These are phyloP conservation scores for Urocynchramus pylzowi DNA, from an alignment of 2,113 vertebrate genomes.

Conservation along the genomic window DNA sequence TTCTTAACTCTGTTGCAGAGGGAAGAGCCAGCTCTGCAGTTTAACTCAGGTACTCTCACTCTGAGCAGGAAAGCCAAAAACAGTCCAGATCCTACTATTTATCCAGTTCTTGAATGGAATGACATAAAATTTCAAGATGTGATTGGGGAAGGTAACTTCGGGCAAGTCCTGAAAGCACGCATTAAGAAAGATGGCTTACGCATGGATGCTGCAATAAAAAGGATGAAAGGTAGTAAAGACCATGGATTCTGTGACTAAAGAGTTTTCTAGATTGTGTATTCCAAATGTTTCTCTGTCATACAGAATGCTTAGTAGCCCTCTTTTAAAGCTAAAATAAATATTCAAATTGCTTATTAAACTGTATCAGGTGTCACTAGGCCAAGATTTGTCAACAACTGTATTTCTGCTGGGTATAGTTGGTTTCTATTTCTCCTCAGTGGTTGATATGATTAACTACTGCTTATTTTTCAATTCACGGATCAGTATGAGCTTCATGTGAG, in stretches of 20 bases:
- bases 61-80: slow-evolving; percentile 80
- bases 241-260: not conserved
- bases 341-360: not conserved
- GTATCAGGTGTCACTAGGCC: not conserved
- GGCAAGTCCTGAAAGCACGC: slow-evolving; percentile 87
- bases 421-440: not conserved
- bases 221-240: slow-evolving; percentile 83
- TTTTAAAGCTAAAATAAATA: not conserved
- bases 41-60: slow-evolving; percentile 84
- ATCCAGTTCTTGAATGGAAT: slow-evolving; percentile 87
- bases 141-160: slow-evolving; percentile 89
- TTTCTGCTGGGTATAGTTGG: not conserved
- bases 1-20: slow-evolving; percentile 69
- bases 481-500: not conserved
- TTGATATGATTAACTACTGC: not conserved
- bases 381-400: not conserved
- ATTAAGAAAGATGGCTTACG: slow-evolving; percentile 88
- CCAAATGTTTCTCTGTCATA: not conserved
- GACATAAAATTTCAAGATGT: slow-evolving; percentile 92
- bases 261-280: not conserved
- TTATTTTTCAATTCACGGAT: not conserved
- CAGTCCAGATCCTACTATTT: slow-evolving; percentile 79
- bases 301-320: not conserved
- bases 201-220: slow-evolving; percentile 89
- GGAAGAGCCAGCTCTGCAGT: slow-evolving; percentile 88